A percentile compares a stretch with the other conserved stretches of the same genome.
These are phyloP conservation scores for Montifringilla adamsi DNA, from an alignment of 2,113 vertebrate species.

Conservation along the genomic window DNA sequence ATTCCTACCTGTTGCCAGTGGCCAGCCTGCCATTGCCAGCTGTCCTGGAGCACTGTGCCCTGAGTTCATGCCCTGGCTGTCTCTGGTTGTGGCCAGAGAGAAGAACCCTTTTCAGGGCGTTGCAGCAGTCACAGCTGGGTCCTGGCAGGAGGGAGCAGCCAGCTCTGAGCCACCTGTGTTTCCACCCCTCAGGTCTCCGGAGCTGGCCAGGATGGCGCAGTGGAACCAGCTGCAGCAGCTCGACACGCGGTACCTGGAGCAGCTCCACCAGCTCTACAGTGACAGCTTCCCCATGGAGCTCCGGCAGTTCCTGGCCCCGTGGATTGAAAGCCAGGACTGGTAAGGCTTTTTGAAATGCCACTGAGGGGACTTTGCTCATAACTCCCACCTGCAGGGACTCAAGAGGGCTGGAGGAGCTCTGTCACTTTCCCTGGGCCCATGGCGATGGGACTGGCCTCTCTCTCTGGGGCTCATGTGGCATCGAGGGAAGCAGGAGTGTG, in stretches of 20 bases:
- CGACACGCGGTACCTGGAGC: slow-evolving; percentile 95
- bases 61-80: rapidly evolving
- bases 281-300: slow-evolving; percentile 99
- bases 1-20: background rate
- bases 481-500: background rate
- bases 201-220: slow-evolving; percentile 87
- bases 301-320: slow-evolving; percentile 93
- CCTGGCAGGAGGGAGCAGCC: background rate
- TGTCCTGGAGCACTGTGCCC: background rate
- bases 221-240: slow-evolving; percentile 99
- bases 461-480: rapidly evolving
- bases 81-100: background rate
- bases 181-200: background rate
- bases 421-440: background rate
- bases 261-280: slow-evolving; percentile 96
- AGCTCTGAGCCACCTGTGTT: background rate
- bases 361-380: rapidly evolving
- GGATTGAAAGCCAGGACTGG: slow-evolving; percentile 99
- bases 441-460: background rate
- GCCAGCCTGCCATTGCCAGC: background rate
- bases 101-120: background rate
- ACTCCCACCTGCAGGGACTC: rapidly evolving
- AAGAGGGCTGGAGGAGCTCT: background rate
- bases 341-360: slow-evolving; percentile 18
- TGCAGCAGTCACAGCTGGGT: background rate